Percentiles rank a stretch among this genome's conserved stretches.
Conservation (phyloP, 2,797 vertebrate species). For the Neopelma chrysocephalum region DNA sequence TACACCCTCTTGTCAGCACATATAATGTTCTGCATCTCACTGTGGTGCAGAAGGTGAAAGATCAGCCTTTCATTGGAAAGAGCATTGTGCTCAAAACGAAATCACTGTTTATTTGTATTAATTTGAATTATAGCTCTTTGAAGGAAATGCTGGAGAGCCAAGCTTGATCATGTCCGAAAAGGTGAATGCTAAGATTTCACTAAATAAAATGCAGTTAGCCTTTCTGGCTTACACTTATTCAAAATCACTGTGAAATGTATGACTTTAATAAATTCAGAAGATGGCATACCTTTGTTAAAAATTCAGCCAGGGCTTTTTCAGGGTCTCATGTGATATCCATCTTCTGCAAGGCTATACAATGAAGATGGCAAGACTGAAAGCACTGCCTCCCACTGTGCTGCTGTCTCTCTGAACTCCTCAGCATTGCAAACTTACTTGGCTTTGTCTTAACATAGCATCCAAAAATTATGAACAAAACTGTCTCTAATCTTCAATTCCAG, state of each 20-base stretch:
- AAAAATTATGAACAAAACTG: not conserved
- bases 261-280: not conserved
- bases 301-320: not conserved
- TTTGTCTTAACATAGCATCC: not conserved
- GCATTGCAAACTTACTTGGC: not conserved
- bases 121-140: not conserved
- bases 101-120: not conserved
- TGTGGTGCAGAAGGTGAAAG: not conserved
- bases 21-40: not conserved
- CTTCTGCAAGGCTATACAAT: not conserved
- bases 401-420: not conserved
- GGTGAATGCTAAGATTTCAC: not conserved
- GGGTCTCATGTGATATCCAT: not conserved
- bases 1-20: accelerated
- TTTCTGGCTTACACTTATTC: not conserved
- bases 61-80: not conserved
- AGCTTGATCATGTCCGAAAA: not conserved
- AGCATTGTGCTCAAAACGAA: not conserved
- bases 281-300: not conserved
- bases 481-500: not conserved
- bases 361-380: not conserved
- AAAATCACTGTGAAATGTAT: not conserved
- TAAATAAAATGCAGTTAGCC: not conserved
- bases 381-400: not conserved
- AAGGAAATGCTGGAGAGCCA: not conserved